phyloP scores from a whole-genome alignment of 2,888 invertebrate species.

The Troides helena region DNA sequence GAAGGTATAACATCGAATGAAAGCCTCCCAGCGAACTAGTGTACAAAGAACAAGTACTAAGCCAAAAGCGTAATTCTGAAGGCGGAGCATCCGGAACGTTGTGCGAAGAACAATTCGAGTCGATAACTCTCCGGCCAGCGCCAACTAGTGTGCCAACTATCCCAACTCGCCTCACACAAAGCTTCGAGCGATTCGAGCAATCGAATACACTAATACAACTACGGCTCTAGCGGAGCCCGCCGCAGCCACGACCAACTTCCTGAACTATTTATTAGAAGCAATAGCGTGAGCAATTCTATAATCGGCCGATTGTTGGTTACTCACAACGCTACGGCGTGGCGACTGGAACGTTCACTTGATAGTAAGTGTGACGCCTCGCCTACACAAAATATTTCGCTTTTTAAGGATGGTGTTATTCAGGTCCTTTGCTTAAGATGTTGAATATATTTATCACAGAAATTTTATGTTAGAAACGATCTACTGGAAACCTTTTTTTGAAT shows the following conservation, averaged over 20 bases:
- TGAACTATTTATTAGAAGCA: conserved; percentile 43
- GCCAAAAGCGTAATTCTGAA: conserved; percentile 27
- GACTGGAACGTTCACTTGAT: too few species aligned
- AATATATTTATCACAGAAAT: too few species aligned
- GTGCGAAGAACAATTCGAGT: conserved; percentile 41
- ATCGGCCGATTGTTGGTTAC: conserved; percentile 4
- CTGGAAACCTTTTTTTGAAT: too few species aligned
- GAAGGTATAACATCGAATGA: not conserved
- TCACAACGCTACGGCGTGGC: not conserved
- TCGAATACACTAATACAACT: conserved; percentile 39
- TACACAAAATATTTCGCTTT: too few species aligned
- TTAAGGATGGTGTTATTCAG: too few species aligned
- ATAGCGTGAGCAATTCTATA: conserved; percentile 25
- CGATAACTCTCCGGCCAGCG: conserved; percentile 38
- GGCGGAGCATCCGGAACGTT: conserved; percentile 34
- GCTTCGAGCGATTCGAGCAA: conserved; percentile 37
- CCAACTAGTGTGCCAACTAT: conserved; percentile 38
- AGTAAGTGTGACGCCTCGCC: too few species aligned
- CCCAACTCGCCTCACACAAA: conserved; percentile 30
- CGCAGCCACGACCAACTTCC: conserved; percentile 35
- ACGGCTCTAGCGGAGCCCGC: conserved; percentile 18
- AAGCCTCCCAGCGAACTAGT: conserved; percentile 7
- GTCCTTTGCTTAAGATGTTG: too few species aligned
- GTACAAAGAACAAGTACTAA: conserved; percentile 18
- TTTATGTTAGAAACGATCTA: too few species aligned